These are phyloP conservation scores for Helicoverpa assulta DNA, from an alignment of 2,888 invertebrate species.

Conservation along the genomic window DNA sequence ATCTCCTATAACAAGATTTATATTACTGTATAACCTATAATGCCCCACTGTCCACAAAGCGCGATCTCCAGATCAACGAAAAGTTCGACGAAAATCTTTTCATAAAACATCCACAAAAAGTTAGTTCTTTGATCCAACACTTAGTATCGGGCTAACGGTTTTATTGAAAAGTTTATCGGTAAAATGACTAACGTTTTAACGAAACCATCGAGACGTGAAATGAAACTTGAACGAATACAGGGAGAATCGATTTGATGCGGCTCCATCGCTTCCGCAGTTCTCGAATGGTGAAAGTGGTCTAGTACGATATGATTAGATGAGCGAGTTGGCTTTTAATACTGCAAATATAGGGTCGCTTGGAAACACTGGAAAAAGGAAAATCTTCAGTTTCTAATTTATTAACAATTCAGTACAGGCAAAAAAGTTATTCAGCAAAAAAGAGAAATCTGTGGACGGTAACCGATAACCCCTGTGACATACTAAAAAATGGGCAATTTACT, in stretches of 20 bases:
- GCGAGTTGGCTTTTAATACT: slow-evolving; percentile 36
- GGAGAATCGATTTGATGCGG: slow-evolving; percentile 69
- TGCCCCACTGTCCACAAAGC: slow-evolving; percentile 21
- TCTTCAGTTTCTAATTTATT: slow-evolving; percentile 36
- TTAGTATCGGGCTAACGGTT: slow-evolving; percentile 43
- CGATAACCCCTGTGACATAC: not conserved
- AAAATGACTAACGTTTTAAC: slow-evolving; percentile 54
- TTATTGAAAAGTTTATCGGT: slow-evolving; percentile 51
- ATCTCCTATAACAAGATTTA: not conserved
- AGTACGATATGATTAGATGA: slow-evolving; percentile 58
- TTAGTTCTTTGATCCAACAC: slow-evolving; percentile 26
- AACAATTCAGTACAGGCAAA: slow-evolving; percentile 18
- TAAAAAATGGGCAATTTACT: not conserved
- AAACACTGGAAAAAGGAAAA: slow-evolving; percentile 49
- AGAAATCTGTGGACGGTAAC: slow-evolving; percentile 14
- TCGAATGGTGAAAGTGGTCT: slow-evolving; percentile 68
- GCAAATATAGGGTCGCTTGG: slow-evolving; percentile 29
- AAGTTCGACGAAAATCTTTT: slow-evolving; percentile 29
- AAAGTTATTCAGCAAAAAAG: slow-evolving; percentile 22
- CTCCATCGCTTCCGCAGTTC: slow-evolving; percentile 65
- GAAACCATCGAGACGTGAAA: slow-evolving; percentile 72
- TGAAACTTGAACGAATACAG: slow-evolving; percentile 64
- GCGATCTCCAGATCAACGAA: slow-evolving; percentile 1
- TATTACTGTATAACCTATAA: slow-evolving; percentile 5
- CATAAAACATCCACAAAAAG: slow-evolving; percentile 27